Base-by-base conservation (phyloP, 2,888 invertebrate genomes). In the Rhabditoides inermis region DNA sequence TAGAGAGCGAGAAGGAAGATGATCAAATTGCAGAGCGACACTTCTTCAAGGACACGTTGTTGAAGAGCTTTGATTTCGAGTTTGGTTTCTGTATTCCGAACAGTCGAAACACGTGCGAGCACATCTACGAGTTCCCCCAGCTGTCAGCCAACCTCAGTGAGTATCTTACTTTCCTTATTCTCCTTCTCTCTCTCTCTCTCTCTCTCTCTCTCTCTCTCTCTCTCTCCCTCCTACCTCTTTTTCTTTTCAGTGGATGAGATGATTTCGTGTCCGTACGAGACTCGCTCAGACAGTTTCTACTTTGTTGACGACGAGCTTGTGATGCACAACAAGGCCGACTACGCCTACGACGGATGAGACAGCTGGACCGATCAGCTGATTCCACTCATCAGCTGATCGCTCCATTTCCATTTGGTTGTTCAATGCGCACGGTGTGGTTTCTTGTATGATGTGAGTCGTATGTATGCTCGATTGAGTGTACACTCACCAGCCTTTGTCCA, bases 321-420 rank as follows among this genome's bases (percentile, higher is more conserved):
- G 61, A 95, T 98, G 94, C 95, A 95, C 82, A 95, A 95, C 81
- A 95, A 95, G 82, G 95, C 95, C 36, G 95, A 94, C 79, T 95
- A 95, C 79, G 90, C 94, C 46, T 95, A 92, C 80, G 88, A 90
- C 73, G 90, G 89, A 37, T 61, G 51, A 60, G n/a, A n/a, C n/a
- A n/a, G n/a, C n/a, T n/a, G n/a, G n/a, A n/a, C n/a, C n/a, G n/a
- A n/a, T n/a, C n/a, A n/a, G n/a, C n/a, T n/a, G n/a, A n/a, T n/a
- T n/a, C n/a, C n/a, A n/a, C n/a, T n/a, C n/a, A n/a, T n/a, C n/a
- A n/a, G n/a, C n/a, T n/a, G n/a, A n/a, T n/a, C n/a, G n/a, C n/a
- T n/a, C n/a, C n/a, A n/a, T n/a, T n/a, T n/a, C n/a, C n/a, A n/a
- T n/a, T n/a, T n/a, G n/a, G n/a, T n/a, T n/a, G n/a, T n/a, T n/a